phyloP scores from a whole-genome alignment of 2,888 invertebrate species.

The Microctonus brassicae region DNA sequence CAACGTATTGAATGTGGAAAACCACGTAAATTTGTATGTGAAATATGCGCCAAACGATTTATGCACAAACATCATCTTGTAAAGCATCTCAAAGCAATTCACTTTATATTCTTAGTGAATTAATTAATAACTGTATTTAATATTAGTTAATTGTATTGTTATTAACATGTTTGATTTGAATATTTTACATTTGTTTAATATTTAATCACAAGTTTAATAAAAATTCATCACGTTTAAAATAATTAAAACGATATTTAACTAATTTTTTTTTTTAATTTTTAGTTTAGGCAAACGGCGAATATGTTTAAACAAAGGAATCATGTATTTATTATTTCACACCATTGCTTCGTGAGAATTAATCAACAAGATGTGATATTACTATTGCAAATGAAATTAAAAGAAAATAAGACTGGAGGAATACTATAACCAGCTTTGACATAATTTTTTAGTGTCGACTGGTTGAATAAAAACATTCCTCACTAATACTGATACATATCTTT shows the following conservation, averaged over 20 bases:
- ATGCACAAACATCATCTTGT: slow-evolving; percentile 71
- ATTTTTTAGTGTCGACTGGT: too few relatives aligned
- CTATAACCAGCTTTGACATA: too few relatives aligned
- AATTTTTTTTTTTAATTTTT: neutral
- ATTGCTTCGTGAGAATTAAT: too few relatives aligned
- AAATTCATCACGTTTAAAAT: neutral
- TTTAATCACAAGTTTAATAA: neutral
- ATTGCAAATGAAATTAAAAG: too few relatives aligned
- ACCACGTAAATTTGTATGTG: slow-evolving; percentile 62
- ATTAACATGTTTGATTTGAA: neutral
- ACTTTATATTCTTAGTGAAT: slow-evolving; percentile 37
- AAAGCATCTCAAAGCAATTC: slow-evolving; percentile 55
- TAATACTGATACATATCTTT: neutral
- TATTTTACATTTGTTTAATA: neutral
- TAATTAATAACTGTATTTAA: slow-evolving; percentile 5
- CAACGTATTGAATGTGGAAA: slow-evolving; percentile 62
- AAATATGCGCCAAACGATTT: slow-evolving; percentile 65
- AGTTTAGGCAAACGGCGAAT: neutral
- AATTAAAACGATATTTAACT: neutral
- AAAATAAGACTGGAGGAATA: too few relatives aligned
- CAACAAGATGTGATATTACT: neutral
- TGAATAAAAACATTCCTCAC: too few relatives aligned
- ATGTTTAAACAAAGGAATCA: too few relatives aligned
- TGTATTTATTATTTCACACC: too few relatives aligned
- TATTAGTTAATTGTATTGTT: neutral